Base-by-base conservation (phyloP, 2,888 invertebrate genomes). In the Zaprionus bogoriensis region DNA sequence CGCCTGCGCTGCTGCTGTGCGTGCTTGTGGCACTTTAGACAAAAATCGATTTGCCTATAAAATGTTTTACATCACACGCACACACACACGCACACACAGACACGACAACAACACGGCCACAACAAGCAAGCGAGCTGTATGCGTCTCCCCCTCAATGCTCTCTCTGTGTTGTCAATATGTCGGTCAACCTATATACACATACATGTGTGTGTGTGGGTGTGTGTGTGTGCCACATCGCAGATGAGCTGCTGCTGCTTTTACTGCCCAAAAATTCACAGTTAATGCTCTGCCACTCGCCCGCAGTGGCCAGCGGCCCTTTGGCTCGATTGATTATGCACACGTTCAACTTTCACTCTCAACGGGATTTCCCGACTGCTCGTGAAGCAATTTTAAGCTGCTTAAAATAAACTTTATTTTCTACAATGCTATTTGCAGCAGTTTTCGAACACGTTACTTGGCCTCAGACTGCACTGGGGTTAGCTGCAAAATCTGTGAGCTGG, bases 1-100 rank as follows among this genome's bases (percentile, higher is more conserved):
- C 47, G 46, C 45, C 39, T 63, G 53, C 30, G 62, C 22, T 72
- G 60, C 45, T 48, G 30, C 14, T 55, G 55, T 77, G 80, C 81
- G 81, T 84, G 87, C 69, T 81, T 87, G 71, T 74, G 87, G 81
- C 87, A 87, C 79, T 83, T 83, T 87, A 82, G 76, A 87, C 87
- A 85, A 83, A 83, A 85, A 83, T 83, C 82, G 82, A 83, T 83
- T 83, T 83, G 87, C 82, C 87, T 83, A 87, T 87, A 87, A 83
- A 87, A 87, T 83, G 87, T 73, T 83, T 83, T 78, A 85, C 86
- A 74, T 25, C 64, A 67, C 64, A 52, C 30, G 28, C 39, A 36
- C 46, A 36, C 52, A 64, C 51, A 47, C 58, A 51, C 61, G 47
- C 57, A 60, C 47, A 50, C 42, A 64, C 54, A 41, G 41, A 54